Percentiles rank a stretch among this genome's conserved stretches.
Evolutionary conservation across 92 coral and sea anemone species (phyloP).

Genomic region (Porites cylindrica): DNA sequence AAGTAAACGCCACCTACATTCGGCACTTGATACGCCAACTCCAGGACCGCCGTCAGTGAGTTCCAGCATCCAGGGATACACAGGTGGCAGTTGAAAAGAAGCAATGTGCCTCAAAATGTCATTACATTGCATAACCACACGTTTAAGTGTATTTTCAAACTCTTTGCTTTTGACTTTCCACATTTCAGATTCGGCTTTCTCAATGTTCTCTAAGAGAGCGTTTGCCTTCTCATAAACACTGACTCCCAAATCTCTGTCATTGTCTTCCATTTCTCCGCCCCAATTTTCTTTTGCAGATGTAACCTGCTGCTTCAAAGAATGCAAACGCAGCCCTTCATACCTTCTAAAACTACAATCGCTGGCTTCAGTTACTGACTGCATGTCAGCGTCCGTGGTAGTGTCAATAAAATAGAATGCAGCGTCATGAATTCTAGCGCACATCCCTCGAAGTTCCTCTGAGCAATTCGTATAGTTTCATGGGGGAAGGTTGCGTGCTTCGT

Average conservation of each 20-base stretch:
- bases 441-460: constrained; percentile 46
- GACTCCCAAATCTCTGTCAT: constrained; percentile 41
- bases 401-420: constrained; percentile 32
- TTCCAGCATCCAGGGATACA: constrained; percentile 57
- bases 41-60: constrained; percentile 67
- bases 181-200: constrained; percentile 41
- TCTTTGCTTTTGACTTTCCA: constrained; percentile 17
- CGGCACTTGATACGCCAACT: constrained; percentile 49
- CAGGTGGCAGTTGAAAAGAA: constrained; percentile 48
- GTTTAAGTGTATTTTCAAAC: constrained; percentile 29
- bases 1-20: constrained; percentile 31
- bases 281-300: constrained; percentile 19
- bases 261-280: constrained; percentile 37
- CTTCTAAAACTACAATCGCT: constrained; percentile 29
- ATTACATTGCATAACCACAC: constrained; percentile 29
- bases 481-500: constrained; percentile 42
- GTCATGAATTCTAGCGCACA: constrained; percentile 51
- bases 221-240: constrained; percentile 32
- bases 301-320: constrained; percentile 34
- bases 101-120: constrained; percentile 34
- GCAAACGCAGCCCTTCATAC: constrained; percentile 56
- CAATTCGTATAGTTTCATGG: constrained; percentile 22
- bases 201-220: constrained; percentile 28
- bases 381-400: constrained; percentile 51
- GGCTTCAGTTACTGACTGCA: constrained; percentile 37